phyloP scores from a whole-genome alignment of 2,888 invertebrate genomes.

The Drosophila recens region DNA sequence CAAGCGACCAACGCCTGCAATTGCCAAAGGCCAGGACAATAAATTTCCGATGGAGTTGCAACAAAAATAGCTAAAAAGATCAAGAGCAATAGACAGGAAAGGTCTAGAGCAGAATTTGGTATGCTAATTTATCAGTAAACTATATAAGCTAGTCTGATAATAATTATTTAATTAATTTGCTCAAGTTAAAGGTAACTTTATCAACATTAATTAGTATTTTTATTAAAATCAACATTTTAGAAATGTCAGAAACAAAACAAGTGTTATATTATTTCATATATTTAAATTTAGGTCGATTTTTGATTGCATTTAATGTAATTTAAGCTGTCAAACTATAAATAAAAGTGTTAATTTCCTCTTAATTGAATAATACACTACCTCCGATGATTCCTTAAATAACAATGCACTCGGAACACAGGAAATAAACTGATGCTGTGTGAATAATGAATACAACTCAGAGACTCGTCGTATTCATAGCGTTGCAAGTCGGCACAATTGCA shows the following conservation, averaged over 20 bases:
- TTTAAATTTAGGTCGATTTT: too few species aligned
- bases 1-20: slow-evolving; percentile 65
- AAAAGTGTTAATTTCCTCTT: not conserved
- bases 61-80: not conserved
- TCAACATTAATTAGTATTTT: too few species aligned
- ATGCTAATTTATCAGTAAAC: not conserved
- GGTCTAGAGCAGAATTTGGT: not conserved
- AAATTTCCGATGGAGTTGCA: slow-evolving; percentile 1
- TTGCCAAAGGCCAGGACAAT: slow-evolving; percentile 36
- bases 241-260: too few species aligned
- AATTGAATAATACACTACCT: not conserved
- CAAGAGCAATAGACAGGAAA: too few species aligned
- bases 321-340: not conserved
- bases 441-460: not conserved
- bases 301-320: too few species aligned
- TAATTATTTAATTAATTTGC: too few species aligned
- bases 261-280: too few species aligned
- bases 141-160: not conserved
- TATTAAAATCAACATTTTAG: too few species aligned
- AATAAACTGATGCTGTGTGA: slow-evolving; percentile 9
- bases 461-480: slow-evolving; percentile 15
- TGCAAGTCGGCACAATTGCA: slow-evolving; percentile 35
- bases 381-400: slow-evolving; percentile 5
- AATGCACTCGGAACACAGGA: slow-evolving; percentile 32
- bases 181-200: too few species aligned